Percentiles rank a stretch among this genome's conserved stretches.
These are phyloP conservation scores for Brenthis daphne DNA, from an alignment of 2,888 invertebrate genomes.

Conservation along the genomic window DNA sequence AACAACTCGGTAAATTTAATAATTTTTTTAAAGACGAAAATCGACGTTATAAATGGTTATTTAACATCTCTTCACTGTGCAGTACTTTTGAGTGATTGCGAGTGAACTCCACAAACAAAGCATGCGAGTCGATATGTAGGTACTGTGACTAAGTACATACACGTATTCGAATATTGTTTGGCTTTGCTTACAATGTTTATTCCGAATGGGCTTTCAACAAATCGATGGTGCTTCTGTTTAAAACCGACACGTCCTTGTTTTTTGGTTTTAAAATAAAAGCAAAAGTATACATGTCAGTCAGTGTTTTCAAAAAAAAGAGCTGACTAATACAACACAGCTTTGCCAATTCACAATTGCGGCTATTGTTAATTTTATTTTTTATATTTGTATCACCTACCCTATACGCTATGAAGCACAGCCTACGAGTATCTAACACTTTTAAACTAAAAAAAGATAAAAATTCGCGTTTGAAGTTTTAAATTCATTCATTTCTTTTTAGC, in stretches of 20 bases:
- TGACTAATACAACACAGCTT: slow-evolving; percentile 8
- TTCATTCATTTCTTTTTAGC: slow-evolving; percentile 1
- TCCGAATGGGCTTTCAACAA: slow-evolving; percentile 44
- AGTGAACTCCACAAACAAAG: slow-evolving; percentile 74
- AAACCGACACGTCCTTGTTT: slow-evolving; percentile 31
- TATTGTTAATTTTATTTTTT: neutral
- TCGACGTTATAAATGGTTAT: neutral
- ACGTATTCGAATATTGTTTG: slow-evolving; percentile 47
- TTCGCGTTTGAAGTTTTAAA: neutral
- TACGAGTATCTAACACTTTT: neutral
- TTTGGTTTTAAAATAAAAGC: slow-evolving; percentile 26
- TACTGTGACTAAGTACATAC: slow-evolving; percentile 45
- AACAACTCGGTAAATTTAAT: no score
- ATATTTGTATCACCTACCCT: neutral
- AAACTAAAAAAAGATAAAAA: neutral
- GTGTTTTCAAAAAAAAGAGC: slow-evolving; percentile 18
- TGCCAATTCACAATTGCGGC: neutral
- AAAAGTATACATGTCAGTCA: slow-evolving; percentile 12
- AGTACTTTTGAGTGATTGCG: slow-evolving; percentile 78
- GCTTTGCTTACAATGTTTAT: slow-evolving; percentile 49
- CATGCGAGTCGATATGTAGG: slow-evolving; percentile 67
- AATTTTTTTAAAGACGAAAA: neutral
- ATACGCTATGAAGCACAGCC: neutral
- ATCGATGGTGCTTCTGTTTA: slow-evolving; percentile 27
- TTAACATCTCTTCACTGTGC: slow-evolving; percentile 51